Conservation (phyloP, 2,888 invertebrate genomes). For the Spodoptera littoralis region DNA sequence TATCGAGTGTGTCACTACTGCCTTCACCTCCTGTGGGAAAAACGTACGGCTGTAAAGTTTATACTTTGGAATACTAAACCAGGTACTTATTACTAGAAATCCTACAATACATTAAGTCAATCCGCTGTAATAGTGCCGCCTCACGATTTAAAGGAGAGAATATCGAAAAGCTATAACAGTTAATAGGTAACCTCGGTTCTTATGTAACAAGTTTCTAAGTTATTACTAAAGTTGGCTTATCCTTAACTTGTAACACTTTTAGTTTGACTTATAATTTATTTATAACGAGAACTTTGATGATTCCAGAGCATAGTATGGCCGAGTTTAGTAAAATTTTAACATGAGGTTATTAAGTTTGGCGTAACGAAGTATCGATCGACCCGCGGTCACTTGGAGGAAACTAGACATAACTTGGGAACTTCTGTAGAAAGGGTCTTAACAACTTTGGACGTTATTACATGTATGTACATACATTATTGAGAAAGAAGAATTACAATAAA, state of each 20-base stretch:
- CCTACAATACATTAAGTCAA: too few species aligned
- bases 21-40: conserved; percentile 96
- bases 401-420: conserved; percentile 20
- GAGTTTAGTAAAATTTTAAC: conserved; percentile 35
- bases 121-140: too few species aligned
- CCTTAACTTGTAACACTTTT: not conserved
- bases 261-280: not conserved
- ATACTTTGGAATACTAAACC: too few species aligned
- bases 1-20: conserved; percentile 99
- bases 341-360: conserved; percentile 23
- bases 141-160: too few species aligned
- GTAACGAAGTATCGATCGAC: conserved; percentile 20
- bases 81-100: too few species aligned
- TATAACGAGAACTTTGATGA: conserved; percentile 21
- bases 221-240: not conserved
- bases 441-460: too few species aligned
- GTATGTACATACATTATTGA: too few species aligned
- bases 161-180: too few species aligned
- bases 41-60: not conserved
- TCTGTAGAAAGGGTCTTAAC: not conserved
- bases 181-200: not conserved
- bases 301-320: conserved; percentile 10
- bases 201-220: not conserved
- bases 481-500: not conserved
- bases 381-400: conserved; percentile 22